A percentile compares a stretch with the other conserved stretches of the same genome.
phyloP scores from a whole-genome alignment of 64 coral and sea anemone species.

The Platygyra sinensis region DNA sequence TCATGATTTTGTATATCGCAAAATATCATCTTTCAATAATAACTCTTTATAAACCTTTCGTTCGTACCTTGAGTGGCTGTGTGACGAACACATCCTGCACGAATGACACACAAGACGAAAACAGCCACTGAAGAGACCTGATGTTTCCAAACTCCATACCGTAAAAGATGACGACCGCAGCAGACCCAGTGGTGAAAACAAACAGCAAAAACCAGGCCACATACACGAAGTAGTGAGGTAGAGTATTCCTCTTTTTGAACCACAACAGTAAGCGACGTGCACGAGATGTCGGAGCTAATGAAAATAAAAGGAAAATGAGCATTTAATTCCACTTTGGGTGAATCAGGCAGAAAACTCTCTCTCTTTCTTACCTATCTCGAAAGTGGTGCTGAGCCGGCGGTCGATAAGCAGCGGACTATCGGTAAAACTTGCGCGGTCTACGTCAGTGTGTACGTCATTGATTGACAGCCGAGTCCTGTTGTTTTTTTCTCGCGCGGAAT shows the following conservation, averaged over 20 bases:
- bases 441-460: conserved; percentile 87
- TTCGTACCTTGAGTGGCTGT: conserved; percentile 87
- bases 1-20: no score
- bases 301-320: no score
- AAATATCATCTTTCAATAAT: no score
- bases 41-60: no score
- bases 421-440: conserved; percentile 83
- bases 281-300: conserved; percentile 47
- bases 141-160: conserved; percentile 82
- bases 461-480: conserved; percentile 80
- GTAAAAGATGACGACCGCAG: conserved; percentile 70
- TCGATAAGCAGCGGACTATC: conserved; percentile 76
- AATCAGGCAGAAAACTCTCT: background rate
- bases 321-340: background rate
- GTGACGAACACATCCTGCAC: conserved; percentile 87
- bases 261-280: conserved; percentile 62
- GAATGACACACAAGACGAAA: conserved; percentile 78
- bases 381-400: conserved; percentile 50
- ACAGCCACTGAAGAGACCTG: conserved; percentile 83
- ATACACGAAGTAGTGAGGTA: conserved; percentile 79
- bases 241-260: conserved; percentile 66
- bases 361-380: conserved; percentile 59
- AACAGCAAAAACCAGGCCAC: conserved; percentile 77
- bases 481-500: conserved; percentile 76
- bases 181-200: conserved; percentile 66